phyloP scores from a whole-genome alignment of 2,888 invertebrate genomes.

The Pristionchus fissidentatus region DNA sequence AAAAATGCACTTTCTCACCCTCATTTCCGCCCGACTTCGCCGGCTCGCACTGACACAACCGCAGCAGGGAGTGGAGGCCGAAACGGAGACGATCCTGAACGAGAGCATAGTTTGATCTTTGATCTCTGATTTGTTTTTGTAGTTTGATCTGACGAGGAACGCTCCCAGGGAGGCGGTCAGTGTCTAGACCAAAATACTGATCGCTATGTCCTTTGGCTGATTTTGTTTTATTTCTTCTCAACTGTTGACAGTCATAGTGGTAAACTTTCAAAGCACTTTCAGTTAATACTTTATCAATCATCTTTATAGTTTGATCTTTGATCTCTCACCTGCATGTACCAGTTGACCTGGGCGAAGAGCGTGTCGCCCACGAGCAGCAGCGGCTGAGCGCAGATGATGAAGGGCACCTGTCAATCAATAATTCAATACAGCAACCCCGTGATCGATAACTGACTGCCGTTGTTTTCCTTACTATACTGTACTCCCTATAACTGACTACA shows the following conservation, averaged over 20 bases:
- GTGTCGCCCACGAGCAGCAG: constrained; percentile 23
- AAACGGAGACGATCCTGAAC: constrained; percentile 28
- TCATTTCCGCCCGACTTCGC: not conserved
- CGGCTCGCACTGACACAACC: constrained; percentile 3
- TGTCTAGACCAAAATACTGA: no score
- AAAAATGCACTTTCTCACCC: no score
- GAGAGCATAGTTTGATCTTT: not conserved
- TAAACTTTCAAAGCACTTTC: no score
- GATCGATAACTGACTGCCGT: not conserved
- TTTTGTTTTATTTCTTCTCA: no score
- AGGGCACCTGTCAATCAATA: not conserved
- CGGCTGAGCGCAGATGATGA: constrained; percentile 27
- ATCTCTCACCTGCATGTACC: constrained; percentile 46
- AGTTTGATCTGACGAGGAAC: not conserved
- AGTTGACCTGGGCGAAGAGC: constrained; percentile 29
- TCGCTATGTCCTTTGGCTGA: no score
- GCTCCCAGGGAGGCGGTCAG: no score
- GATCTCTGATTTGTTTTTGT: not conserved
- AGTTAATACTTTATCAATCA: no score
- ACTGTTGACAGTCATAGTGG: no score
- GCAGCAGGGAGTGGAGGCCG: constrained; percentile 22
- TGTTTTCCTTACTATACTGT: not conserved
- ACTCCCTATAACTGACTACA: not conserved
- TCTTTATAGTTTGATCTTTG: not conserved
- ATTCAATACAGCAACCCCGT: not conserved